Evolutionary conservation across 2,797 vertebrate genomes (phyloP).

Genomic region (Agapornis canus): DNA sequence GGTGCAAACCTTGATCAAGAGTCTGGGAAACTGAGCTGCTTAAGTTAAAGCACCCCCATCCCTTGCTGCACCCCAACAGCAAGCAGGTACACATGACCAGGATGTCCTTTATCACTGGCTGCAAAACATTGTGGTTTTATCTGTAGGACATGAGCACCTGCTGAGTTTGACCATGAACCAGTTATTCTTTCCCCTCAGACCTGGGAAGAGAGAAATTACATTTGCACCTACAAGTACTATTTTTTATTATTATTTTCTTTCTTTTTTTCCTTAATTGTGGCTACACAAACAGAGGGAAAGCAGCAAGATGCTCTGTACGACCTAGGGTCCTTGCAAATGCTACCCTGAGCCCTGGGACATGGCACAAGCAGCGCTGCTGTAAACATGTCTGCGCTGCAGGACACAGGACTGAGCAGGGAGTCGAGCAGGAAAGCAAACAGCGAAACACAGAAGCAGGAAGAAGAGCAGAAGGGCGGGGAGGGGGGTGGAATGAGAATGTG

Average conservation of each 20-base stretch:
- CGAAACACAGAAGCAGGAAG: background rate
- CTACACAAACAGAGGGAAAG: background rate
- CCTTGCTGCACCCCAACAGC: accelerated
- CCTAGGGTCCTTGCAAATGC: background rate
- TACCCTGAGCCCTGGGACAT: background rate
- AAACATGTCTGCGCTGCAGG: background rate
- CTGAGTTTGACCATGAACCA: background rate
- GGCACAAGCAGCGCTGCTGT: background rate
- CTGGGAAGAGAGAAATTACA: background rate
- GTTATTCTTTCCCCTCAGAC: background rate
- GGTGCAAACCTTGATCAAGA: background rate
- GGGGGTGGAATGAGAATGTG: background rate
- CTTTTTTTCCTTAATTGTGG: background rate
- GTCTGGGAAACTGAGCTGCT: background rate
- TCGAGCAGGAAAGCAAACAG: background rate
- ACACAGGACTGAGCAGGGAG: background rate
- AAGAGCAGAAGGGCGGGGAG: background rate
- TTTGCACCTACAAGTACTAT: background rate
- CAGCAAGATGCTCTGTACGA: background rate
- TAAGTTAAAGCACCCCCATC: background rate
- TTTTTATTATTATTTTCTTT: accelerated
- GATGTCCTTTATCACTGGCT: background rate
- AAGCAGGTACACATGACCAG: accelerated
- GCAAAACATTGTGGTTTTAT: background rate
- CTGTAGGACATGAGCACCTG: background rate